Evolutionary conservation across 2,888 invertebrate genomes (phyloP), one percentile per base, ranked within the genome.

Genomic region (Adelphocoris suturalis): DNA sequence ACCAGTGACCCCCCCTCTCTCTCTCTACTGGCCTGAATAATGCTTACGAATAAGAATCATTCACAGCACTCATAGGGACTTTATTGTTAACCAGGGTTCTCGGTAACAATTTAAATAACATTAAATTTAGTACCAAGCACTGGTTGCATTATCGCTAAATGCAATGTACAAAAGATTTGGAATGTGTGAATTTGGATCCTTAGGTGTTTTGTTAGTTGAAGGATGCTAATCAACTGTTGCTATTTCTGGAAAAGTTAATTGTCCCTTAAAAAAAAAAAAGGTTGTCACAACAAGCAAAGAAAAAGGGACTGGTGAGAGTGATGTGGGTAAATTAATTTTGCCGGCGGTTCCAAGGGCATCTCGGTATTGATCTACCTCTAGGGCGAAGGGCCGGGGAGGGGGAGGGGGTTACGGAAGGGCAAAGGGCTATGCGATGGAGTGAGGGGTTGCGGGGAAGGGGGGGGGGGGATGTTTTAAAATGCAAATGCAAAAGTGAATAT

Each of bases 401-500:
- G 86, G 68, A 11, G n/a, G 16, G 23, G 86, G 52, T 75, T 19
- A 11, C 27, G 82, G 28, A 19, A 27, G n/a, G n/a, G 28, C 80
- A 27, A 82, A 48, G 82, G 82, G 82, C 48, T 55, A 28, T 37
- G 37, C 57, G 23, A 52, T 37, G 85, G 27, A n/a, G n/a, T n/a
- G n/a, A n/a, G n/a, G n/a, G n/a, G n/a, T n/a, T n/a, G n/a, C 7
- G 85, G 4, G 61, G 57, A 12, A 57, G n/a, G 57, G 28, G 3
- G 57, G n/a, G 46, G n/a, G 55, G 68, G 16, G 14, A 57, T 84
- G 85, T 89, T 89, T 89, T 89, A 89, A 89, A 89, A 89, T 89
- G 89, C 89, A 89, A 89, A 89, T 89, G 85, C 76, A 89, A 84
- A 89, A 89, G 76, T 89, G 89, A 89, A 89, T 89, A 89, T 89